A percentile compares a stretch with the other conserved stretches of the same genome.
Conservation (phyloP, 2,797 vertebrate genomes). For the Octomys mimax region DNA sequence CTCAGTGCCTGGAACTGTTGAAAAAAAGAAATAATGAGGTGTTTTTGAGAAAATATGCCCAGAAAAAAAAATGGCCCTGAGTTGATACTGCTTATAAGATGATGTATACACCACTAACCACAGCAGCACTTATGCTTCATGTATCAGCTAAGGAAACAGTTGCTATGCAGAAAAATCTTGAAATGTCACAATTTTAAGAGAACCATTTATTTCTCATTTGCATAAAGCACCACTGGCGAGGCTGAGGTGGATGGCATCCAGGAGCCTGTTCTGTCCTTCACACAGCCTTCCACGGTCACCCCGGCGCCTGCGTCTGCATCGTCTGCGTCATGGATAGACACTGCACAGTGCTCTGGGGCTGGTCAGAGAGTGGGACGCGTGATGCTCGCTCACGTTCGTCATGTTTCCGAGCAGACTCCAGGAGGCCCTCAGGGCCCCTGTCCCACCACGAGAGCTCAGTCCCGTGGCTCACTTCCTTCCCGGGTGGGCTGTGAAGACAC, state of each 20-base stretch:
- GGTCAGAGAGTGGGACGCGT: neutral
- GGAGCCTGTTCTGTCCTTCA: neutral
- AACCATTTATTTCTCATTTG: conserved; percentile 13
- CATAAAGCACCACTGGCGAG: neutral
- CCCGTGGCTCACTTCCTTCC: neutral
- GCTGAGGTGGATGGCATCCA: neutral
- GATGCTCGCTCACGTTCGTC: neutral
- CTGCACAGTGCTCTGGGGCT: neutral
- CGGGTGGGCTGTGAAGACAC: neutral
- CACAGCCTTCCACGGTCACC: neutral
- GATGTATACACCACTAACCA: neutral
- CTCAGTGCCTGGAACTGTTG: neutral
- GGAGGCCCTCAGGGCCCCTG: neutral
- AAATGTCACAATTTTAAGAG: neutral
- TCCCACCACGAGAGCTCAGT: neutral
- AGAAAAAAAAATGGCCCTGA: conserved; percentile 1
- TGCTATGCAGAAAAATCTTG: neutral
- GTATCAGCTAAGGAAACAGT: neutral
- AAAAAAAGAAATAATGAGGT: conserved; percentile 16
- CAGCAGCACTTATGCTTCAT: neutral
- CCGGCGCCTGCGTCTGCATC: neutral
- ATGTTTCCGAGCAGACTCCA: neutral
- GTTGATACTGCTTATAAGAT: conserved; percentile 12
- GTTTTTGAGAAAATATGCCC: conserved; percentile 24
- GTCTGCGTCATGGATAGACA: neutral